Percentiles rank a stretch among this genome's conserved stretches.
phyloP scores from a whole-genome alignment of 2,888 invertebrate species.

The Hyalella azteca region DNA sequence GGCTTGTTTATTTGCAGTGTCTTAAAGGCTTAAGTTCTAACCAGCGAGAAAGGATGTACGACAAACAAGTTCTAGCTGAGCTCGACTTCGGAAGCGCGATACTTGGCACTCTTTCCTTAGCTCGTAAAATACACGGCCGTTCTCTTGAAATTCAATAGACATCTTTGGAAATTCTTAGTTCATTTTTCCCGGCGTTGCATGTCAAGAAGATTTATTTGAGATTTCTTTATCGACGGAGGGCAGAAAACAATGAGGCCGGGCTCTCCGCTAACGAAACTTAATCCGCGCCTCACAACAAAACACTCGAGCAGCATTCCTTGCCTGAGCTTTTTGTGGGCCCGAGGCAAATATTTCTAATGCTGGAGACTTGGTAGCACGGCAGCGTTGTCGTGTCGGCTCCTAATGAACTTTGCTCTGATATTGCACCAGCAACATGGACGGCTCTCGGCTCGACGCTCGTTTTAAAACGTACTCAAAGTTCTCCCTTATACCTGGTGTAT shows the following conservation, averaged over 20 bases:
- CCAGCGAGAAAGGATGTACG: not conserved
- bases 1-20: not conserved
- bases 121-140: not conserved
- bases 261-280: conserved; percentile 26
- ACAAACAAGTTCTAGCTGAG: not conserved
- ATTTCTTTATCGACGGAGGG: not conserved
- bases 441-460: too few species aligned
- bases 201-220: conserved; percentile 13
- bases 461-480: too few species aligned
- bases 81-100: not conserved
- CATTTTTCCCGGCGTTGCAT: not conserved
- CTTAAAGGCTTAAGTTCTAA: not conserved
- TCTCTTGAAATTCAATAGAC: not conserved
- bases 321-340: not conserved
- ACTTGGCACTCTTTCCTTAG: not conserved
- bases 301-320: conserved; percentile 1
- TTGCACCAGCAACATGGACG: not conserved
- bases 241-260: conserved; percentile 9
- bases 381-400: not conserved
- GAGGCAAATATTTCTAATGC: not conserved
- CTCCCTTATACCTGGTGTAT: too few species aligned
- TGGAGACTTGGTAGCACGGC: not conserved
- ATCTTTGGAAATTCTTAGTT: not conserved
- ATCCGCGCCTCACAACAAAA: conserved; percentile 11
- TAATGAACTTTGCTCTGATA: conserved; percentile 10